These are phyloP conservation scores for Pungitius pungitius DNA, from an alignment of 2,113 vertebrate species.

Conservation along the genomic window DNA sequence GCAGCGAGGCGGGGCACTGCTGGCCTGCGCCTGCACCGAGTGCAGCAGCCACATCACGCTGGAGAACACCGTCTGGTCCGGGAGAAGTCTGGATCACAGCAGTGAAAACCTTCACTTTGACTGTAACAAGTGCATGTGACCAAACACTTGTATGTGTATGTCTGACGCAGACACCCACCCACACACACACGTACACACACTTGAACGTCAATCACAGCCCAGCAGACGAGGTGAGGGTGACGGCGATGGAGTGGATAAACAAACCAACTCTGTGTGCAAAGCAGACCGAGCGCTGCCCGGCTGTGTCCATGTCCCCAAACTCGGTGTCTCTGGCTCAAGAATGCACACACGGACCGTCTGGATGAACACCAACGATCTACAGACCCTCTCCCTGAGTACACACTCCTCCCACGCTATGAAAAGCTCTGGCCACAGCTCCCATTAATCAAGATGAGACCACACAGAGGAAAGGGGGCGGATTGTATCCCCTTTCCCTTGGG, in stretches of 20 bases:
- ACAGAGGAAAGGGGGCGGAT: slow-evolving; percentile 36
- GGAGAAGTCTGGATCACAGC: slow-evolving; percentile 83
- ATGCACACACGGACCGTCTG: not conserved
- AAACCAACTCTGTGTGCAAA: slow-evolving; percentile 22
- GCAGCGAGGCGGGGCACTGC: slow-evolving; percentile 59
- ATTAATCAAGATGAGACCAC: slow-evolving; percentile 55
- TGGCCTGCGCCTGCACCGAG: slow-evolving; percentile 82
- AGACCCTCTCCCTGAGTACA: slow-evolving; percentile 3
- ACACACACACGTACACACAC: not conserved
- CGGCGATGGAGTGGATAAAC: slow-evolving; percentile 18
- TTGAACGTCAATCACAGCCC: slow-evolving; percentile 19
- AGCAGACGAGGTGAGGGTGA: not conserved
- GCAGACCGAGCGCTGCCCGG: slow-evolving; percentile 15
- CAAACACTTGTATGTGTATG: slow-evolving; percentile 16
- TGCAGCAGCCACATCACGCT: slow-evolving; percentile 82
- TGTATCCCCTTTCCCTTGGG: slow-evolving; percentile 36
- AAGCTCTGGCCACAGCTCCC: slow-evolving; percentile 41
- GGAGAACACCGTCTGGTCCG: slow-evolving; percentile 85
- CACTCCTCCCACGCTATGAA: slow-evolving; percentile 43
- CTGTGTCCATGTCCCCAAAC: slow-evolving; percentile 10
- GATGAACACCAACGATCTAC: slow-evolving; percentile 1
- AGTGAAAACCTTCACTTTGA: not conserved
- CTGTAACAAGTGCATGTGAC: not conserved
- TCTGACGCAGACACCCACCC: not conserved
- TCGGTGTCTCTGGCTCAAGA: slow-evolving; percentile 6